Evolutionary conservation across 1,140 invertebrate species (phyloP), one percentile per base, ranked within the genome.

Genomic region (Euschistus heros): DNA sequence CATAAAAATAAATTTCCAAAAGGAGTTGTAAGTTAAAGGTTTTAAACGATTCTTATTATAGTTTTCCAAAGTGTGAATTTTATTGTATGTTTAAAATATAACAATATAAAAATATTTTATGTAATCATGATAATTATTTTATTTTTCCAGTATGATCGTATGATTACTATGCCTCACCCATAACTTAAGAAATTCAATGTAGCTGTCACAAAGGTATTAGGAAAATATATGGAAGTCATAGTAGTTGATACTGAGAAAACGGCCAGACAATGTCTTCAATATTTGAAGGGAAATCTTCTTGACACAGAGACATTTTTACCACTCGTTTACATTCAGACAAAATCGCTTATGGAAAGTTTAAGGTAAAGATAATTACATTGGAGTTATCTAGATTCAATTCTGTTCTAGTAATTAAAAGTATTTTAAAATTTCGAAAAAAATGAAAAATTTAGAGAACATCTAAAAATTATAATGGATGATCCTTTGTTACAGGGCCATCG

Each of bases 161-260:
- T 99, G 85, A 96, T 98, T 69, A 98, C 99, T 76, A 92, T 98
- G 86, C 99, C 96, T 78, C 92, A 98, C 75, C 97, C 97, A 0
- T 95, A 94, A 64, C 95, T 99, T 77, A 97, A 98, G 77, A 84
- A 92, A 27, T 93, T 91, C 76, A 97, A 97, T 76, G 89, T 99
- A 46, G 95, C 97, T 13, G 94, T 99, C 73, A 99, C 97, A 0
- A 99, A 99, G 80, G 94, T 96, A 42, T 81, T 99, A 67, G 96
- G 95, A 24, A 97, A 97, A 78, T 97, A 97, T 75, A 98, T 99
- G 95, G 97, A 98, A 74, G 94, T 95, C 33, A 99, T 99, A 74
- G 96, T 99, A 22, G 96, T 98, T 37, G 97, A 99, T 78, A 94
- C 93, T 0, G 94, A 98, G 77, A 95, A 96, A 77, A 99, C 97